Base-by-base conservation (phyloP, 2,888 invertebrate genomes). In the Agrotis exclamationis region DNA sequence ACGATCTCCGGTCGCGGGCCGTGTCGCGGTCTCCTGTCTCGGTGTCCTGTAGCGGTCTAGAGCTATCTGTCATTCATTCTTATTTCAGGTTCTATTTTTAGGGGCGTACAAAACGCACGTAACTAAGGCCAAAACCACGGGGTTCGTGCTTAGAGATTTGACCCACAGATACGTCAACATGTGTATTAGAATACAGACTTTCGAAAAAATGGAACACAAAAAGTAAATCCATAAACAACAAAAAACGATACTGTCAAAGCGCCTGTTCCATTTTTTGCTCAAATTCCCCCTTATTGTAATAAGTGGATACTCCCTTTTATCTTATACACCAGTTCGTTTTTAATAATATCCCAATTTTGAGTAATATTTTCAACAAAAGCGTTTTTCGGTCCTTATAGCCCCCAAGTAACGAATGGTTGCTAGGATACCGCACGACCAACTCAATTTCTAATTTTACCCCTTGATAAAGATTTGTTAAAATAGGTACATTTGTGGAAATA, bases 391-490 rank as follows among this genome's bases (percentile, higher is more conserved):
- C 63, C 74, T 80, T 68, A 62, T 54, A 60, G 74, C 79, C 73
- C 73, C 82, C 76, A 4, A 33, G 64, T 69, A 72, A 73, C 58
- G 70, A 75, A 11, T 74, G 76, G 94, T 95, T 92, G 90, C 94
- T 83, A 86, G 79, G 95, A 89, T 89, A 95, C 94, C 89, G 92
- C 95, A 95, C 93, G 95, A 82, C 83, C 86, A 71, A 84, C 68
- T 72, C 86, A 89, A 87, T 86, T 87, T 84, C 87, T 89, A 89
- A 92, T 91, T 90, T 89, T 87, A 92, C 91, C 93, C 93, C 87
- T 91, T 83, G 74, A 62, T 70, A 78, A 75, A 58, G 82, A 86
- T 85, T 85, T 60, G 70, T 65, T 64, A 59, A 70, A 83, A 73
- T 67, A 68, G 65, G n/a, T 20, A 63, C n/a, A 7, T 28, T 16